These are phyloP conservation scores for Nothoprocta perdicaria DNA, from an alignment of 2,113 vertebrate species.

Conservation along the genomic window DNA sequence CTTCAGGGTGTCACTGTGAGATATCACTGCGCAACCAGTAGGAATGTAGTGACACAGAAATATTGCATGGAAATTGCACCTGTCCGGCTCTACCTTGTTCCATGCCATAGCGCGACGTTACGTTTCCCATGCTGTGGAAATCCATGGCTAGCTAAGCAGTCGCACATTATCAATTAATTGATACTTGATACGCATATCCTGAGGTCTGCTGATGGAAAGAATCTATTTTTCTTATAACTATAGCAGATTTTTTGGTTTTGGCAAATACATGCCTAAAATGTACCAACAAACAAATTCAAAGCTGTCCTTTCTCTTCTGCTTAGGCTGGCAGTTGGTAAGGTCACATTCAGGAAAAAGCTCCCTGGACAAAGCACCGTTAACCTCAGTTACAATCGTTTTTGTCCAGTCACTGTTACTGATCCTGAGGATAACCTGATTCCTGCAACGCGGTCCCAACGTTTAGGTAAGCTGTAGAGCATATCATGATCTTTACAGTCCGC, in stretches of 20 bases:
- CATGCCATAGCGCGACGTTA: not conserved
- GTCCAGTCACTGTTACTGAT: not conserved
- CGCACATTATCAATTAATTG: not conserved
- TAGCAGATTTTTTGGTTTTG: not conserved
- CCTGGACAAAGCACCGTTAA: not conserved
- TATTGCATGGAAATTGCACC: not conserved
- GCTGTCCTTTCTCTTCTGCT: not conserved
- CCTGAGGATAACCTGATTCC: not conserved
- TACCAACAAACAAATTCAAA: not conserved
- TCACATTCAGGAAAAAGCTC: not conserved
- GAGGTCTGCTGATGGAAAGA: not conserved
- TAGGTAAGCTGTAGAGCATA: not conserved
- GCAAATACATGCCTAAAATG: not conserved
- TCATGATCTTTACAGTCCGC: not conserved
- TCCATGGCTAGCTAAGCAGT: not conserved
- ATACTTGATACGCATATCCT: not conserved
- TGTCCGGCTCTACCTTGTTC: not conserved
- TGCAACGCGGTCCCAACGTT: not conserved
- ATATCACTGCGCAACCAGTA: conserved; percentile 44
- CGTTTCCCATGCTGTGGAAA: not conserved
- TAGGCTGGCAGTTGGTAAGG: not conserved
- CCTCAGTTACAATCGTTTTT: not conserved
- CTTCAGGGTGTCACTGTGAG: not conserved
- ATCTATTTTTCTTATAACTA: not conserved
- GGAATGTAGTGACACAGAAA: conserved; percentile 49